Conservation (phyloP, 2,888 invertebrate species). For the Cephus runcator region DNA sequence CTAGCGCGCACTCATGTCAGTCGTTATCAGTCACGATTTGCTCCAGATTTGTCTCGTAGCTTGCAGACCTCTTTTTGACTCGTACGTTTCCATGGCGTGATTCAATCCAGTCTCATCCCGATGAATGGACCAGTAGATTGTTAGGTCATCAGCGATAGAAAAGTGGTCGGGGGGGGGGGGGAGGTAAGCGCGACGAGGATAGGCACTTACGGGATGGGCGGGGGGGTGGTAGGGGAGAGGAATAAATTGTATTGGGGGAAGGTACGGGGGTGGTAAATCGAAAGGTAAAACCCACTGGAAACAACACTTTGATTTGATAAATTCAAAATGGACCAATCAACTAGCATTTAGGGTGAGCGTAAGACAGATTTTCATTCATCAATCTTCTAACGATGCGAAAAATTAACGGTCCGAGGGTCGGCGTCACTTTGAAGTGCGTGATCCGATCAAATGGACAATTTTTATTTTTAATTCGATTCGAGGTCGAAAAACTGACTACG, state of each 20-base stretch:
- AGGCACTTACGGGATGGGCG: not conserved
- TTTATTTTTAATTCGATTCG: not conserved
- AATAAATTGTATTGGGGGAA: not conserved
- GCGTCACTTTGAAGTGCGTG: not conserved
- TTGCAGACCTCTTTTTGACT: conserved; percentile 7
- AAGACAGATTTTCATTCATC: not conserved
- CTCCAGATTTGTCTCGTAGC: not conserved
- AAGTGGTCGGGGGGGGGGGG: conserved; percentile 19
- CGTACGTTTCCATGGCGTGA: conserved; percentile 33
- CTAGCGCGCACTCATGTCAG: not conserved
- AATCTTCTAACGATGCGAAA: not conserved
- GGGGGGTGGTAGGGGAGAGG: not conserved
- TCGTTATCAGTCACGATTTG: not conserved
- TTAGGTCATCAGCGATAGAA: conserved; percentile 32
- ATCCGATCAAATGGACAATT: not conserved
- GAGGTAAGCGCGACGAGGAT: not conserved
- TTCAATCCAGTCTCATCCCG: conserved; percentile 32
- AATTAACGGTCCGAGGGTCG: not conserved
- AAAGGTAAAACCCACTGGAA: not conserved
- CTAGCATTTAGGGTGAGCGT: not conserved
- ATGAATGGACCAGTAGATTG: conserved; percentile 34
- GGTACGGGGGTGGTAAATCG: not conserved
- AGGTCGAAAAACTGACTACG: not conserved
- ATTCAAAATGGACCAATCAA: not conserved
- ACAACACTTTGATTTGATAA: not conserved